Evolutionary conservation across 2,797 vertebrate genomes (phyloP), one percentile per base, ranked within the genome.

Genomic region (Macropodus opercularis): DNA sequence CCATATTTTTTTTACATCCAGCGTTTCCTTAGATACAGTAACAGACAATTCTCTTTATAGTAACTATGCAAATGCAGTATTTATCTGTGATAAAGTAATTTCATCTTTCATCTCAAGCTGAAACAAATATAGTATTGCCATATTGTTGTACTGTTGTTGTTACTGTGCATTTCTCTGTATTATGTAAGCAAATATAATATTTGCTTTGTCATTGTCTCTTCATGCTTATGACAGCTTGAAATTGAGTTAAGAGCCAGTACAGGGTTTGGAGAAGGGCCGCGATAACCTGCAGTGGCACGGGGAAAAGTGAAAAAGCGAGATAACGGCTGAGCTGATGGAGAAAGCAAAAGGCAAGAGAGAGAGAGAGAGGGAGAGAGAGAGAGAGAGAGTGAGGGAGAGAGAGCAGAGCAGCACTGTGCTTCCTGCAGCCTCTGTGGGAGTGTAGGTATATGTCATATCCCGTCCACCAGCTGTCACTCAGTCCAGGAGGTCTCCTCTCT

Each of bases 391-490:
- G 21, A 48, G 36, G 6, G 46, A 2, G 41, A 43, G 21, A 3
- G 60, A 0, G 61, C 24, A 8, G 71, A 50, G 63, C 8, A 21
- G 15, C 60, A 36, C 56, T 47, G 50, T 43, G 65, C 75, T 61
- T 79, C 53, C 68, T 65, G 65, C 43, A n/a, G 43, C 66, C 65
- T 75, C 70, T 42, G 63, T 72, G 77, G 78, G 72, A 72, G 61
- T 63, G 56, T 66, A 64, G 66, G 49, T 74, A 44, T 57, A 36
- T 85, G 88, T 87, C 86, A 83, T 75, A 72, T 88, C 79, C 72
- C 80, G 85, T 85, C 71, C 73, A 69, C 69, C 75, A 86, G 77
- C 84, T 87, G 87, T 87, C 87, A 86, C 55, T 89, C 85, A 87
- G 56, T 63, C 36, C 72, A 63, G 74, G 79, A 64, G 71, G 71